Evolutionary conservation across 2,113 vertebrate species (phyloP).

Genomic region (Perca flavescens): DNA sequence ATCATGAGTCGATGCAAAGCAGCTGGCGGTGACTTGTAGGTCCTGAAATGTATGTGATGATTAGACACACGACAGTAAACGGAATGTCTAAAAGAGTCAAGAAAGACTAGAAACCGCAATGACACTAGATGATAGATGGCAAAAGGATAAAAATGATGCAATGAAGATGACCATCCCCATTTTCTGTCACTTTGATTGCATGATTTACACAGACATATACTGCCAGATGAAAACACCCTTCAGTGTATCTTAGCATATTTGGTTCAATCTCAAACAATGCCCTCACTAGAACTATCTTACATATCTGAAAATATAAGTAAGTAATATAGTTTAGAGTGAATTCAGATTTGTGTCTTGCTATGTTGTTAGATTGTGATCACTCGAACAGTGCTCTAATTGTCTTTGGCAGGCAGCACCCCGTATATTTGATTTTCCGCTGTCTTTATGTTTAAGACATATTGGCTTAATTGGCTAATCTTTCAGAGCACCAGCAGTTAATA

Average conservation of each 20-base stretch:
- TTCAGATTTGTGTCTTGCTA: not conserved
- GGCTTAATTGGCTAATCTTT: not conserved
- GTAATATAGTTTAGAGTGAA: not conserved
- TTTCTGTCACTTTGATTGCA: not conserved
- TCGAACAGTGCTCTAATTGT: not conserved
- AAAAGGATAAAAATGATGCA: conserved; percentile 12
- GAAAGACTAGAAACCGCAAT: conserved; percentile 18
- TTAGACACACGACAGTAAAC: not conserved
- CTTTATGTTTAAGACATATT: not conserved
- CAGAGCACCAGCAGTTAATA: conserved; percentile 14
- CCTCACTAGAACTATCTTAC: not conserved
- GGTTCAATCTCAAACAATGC: not conserved
- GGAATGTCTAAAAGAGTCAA: conserved; percentile 6
- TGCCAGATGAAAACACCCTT: conserved; percentile 6
- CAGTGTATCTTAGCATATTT: conserved; percentile 17
- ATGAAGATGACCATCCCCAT: conserved; percentile 31
- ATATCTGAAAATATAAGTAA: not conserved
- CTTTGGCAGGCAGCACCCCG: not conserved
- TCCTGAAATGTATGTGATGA: conserved; percentile 40
- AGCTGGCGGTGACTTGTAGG: conserved; percentile 34
- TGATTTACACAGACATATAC: not conserved
- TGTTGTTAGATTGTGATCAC: not conserved
- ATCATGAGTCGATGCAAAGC: conserved; percentile 7
- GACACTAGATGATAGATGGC: conserved; percentile 12
- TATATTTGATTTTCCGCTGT: not conserved